Base-by-base conservation (phyloP, 2,797 vertebrate species). In the Decapterus maruadsi region DNA sequence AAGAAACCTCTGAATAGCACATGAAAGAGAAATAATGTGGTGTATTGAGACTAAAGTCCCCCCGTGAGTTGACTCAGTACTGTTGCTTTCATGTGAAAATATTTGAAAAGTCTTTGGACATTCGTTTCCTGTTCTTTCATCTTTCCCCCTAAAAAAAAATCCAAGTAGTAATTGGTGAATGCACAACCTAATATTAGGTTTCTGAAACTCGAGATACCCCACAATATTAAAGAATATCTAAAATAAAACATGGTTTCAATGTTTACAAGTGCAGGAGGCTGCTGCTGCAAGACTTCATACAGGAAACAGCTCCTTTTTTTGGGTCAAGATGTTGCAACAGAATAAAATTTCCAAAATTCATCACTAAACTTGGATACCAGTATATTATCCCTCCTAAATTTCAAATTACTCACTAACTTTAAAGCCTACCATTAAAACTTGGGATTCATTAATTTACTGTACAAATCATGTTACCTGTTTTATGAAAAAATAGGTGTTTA, bases 61-160 rank as follows among this genome's bases (percentile, higher is more conserved):
- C 54, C 43, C 31, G 13, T 9, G 14, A 50, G 50, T 31, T 63
- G 46, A 38, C 26, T 53, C 55, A 64, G 14, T 40, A 9, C 6
- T 56, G 38, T 26, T 62, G 22, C 34, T 34, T 63, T 56, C 40
- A 53, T 51, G 72, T 38, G 43, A n/a, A 65, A 60, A 75, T 67
- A 36, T 42, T 26, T 34, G 13, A 57, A 55, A 38, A 54, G 12
- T 20, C 48, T 62, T 48, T 66, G n/a, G 34, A 42, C 66, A 48
- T 71, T 75, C 40, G 34, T 60, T 72, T 78, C n/a, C 22, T 48
- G 26, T 51, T 65, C 22, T 50, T 59, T 55, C 9, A 77, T 42
- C 22, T 8, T 17, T 5, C 4, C 34, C 36, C 43, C 31, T 34
- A 34, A 34, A 34, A 34, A 34, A 34, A 22, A 59, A 55, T 13